Evolutionary conservation across 2,888 invertebrate genomes (phyloP).

Genomic region (Rhamnusium bicolor): DNA sequence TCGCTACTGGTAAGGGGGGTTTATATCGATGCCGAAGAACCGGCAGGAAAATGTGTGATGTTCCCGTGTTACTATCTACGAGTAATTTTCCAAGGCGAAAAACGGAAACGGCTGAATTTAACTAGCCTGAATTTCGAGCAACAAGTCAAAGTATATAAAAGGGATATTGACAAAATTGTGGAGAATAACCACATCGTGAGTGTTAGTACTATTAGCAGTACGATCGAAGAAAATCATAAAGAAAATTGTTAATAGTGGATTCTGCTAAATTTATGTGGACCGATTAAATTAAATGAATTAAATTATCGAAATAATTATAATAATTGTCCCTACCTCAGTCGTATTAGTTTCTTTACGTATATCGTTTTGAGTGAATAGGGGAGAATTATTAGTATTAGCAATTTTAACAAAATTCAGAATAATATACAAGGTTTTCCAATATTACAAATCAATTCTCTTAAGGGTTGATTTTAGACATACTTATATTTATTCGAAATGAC

Average conservation of each 20-base stretch:
- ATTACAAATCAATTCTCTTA: too few species aligned
- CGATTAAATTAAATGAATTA: not conserved
- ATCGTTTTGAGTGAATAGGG: too few species aligned
- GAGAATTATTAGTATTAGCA: too few species aligned
- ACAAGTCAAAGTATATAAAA: constrained; percentile 45
- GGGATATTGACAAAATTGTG: constrained; percentile 39
- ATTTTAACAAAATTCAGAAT: too few species aligned
- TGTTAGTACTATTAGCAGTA: constrained; percentile 44
- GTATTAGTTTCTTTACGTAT: too few species aligned
- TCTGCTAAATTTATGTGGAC: not conserved
- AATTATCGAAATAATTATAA: too few species aligned
- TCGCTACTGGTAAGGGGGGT: constrained; percentile 90
- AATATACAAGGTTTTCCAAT: too few species aligned
- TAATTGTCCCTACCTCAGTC: too few species aligned
- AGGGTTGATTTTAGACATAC: too few species aligned
- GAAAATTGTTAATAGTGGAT: constrained; percentile 23
- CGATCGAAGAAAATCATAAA: constrained; percentile 45
- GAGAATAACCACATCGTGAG: constrained; percentile 60
- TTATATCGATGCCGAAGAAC: constrained; percentile 90
- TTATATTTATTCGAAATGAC: too few species aligned
- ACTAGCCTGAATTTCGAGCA: constrained; percentile 25
- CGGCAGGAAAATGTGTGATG: constrained; percentile 86
- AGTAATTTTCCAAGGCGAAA: constrained; percentile 81
- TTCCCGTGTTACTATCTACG: constrained; percentile 89
- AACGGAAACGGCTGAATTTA: constrained; percentile 74